A percentile compares a stretch with the other conserved stretches of the same genome.
Conservation (phyloP, 2,888 invertebrate genomes). For the Nomada fucata region DNA sequence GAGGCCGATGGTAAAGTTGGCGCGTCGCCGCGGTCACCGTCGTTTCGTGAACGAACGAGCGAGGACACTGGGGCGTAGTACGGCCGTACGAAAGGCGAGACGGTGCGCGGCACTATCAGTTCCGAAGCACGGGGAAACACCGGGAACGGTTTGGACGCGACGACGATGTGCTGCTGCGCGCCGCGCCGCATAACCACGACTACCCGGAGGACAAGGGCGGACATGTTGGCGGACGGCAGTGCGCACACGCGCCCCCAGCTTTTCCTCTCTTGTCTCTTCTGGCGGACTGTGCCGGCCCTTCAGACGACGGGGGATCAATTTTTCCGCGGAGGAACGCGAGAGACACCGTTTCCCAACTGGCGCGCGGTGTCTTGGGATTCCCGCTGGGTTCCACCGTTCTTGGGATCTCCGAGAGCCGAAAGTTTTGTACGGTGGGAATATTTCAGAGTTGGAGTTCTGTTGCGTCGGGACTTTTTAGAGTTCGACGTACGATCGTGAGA, state of each 20-base stretch:
- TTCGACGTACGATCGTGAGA: too few relatives aligned
- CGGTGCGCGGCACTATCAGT: too few relatives aligned
- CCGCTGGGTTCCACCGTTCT: background rate
- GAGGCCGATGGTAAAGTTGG: background rate
- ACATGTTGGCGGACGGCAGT: conserved; percentile 76
- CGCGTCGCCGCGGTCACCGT: too few relatives aligned
- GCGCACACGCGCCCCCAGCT: conserved; percentile 72
- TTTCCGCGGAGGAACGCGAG: conserved; percentile 21
- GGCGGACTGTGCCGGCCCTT: conserved; percentile 28
- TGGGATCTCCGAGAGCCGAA: too few relatives aligned
- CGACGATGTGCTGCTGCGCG: conserved; percentile 69
- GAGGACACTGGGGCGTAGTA: too few relatives aligned
- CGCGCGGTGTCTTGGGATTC: too few relatives aligned
- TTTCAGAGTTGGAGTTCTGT: too few relatives aligned
- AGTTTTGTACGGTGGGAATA: too few relatives aligned
- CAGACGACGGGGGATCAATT: conserved; percentile 48
- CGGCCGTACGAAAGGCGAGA: too few relatives aligned
- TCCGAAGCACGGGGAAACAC: conserved; percentile 2
- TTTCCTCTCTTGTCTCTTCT: conserved; percentile 36
- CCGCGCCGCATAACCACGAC: conserved; percentile 74
- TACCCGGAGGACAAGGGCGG: conserved; percentile 72
- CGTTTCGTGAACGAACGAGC: too few relatives aligned
- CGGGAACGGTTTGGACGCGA: conserved; percentile 36
- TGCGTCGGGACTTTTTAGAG: too few relatives aligned
- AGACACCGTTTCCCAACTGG: too few relatives aligned